Base-by-base conservation (phyloP, 2,888 invertebrate genomes). In the Cylloceria caligata region DNA sequence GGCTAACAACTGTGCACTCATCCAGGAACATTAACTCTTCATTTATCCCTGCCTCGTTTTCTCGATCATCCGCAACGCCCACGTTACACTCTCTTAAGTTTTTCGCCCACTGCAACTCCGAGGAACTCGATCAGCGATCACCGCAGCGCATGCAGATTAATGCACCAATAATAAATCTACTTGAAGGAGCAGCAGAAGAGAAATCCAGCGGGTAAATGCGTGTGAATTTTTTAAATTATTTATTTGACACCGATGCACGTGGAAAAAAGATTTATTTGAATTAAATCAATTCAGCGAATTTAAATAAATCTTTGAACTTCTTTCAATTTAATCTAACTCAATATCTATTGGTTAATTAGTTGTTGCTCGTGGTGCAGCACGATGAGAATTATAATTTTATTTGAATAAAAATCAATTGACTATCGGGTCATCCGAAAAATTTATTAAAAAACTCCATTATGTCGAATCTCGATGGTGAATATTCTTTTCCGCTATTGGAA, bases 71-170 rank as follows among this genome's bases (percentile, higher is more conserved):
- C 21, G 13, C 39, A 42, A 64, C 64, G 64, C 64, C 64, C 64
- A 64, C 64, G 42, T 19, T 13, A 21, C 34, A 13, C 16, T 24
- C 64, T 39, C 39, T 39, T 4, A 11, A 39, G 24, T 42, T 64
- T 62, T 42, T 64, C 64, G 64, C 64, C 64, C 64, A 64, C 60
- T 16, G 1, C 64, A 39, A 62, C 6, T 39, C 4, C 39, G 39
- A 64, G 62, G 39, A 62, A 39, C 62, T 64, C 39, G 64, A 64
- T 60, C 60, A 30, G 55, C 34, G 60, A 60, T 34, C 60, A 36
- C 34, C 60, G 30, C 57, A 55, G 16, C 6, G 34, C 16, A 7
- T 34, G 57, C 30, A 30, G 30, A 34, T 57, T 57, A 57, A 57
- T 34, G 57, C 57, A 27, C 34, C 27, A 34, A 57, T 34, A 57